Base-by-base conservation (phyloP, 1,140 invertebrate species). In the Daktulosphaira vitifoliae region DNA sequence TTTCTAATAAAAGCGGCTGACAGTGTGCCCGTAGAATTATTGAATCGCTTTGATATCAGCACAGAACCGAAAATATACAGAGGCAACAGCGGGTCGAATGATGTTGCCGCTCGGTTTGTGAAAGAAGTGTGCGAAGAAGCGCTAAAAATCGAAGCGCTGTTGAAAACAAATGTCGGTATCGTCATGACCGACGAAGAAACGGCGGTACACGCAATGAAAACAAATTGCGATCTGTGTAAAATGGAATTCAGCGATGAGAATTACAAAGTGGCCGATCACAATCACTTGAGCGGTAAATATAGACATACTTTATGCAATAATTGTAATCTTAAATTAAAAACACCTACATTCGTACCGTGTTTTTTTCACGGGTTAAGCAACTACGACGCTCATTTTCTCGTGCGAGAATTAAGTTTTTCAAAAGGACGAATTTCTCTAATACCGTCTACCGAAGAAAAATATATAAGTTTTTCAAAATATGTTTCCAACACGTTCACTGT, bases 341-440 rank as follows among this genome's bases (percentile, higher is more conserved):
- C 3, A 1, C 20, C 23, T 1, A 38, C 20, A 23, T 67, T 50
- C 18, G 13, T 67, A 1, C 53, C 66, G 4, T 18, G 29, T 20
- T 33, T 50, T 13, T 25, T n/a, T n/a, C n/a, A n/a, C n/a, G n/a
- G n/a, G n/a, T n/a, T n/a, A n/a, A n/a, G n/a, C n/a, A n/a, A n/a
- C 62, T 67, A 67, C 9, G 53, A 66, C 0, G 23, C 23, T 1
- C 52, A 67, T 50, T 62, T 67, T 15, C 29, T 67, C 0, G 16
- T 38, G 3, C n/a, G 2, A 0, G 46, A 42, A 33, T 13, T 62
- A 8, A 33, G 42, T 6, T 25, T 20, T 23, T 13, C 6, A n/a
- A 25, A 6, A 50, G 23, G 8, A 13, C 22, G 2, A n/a, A n/a
- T n/a, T n/a, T n/a, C n/a, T n/a, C n/a, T n/a, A n/a, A n/a, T n/a